These are phyloP conservation scores for Pterois miles DNA, from an alignment of 2,797 vertebrate genomes.

Conservation along the genomic window DNA sequence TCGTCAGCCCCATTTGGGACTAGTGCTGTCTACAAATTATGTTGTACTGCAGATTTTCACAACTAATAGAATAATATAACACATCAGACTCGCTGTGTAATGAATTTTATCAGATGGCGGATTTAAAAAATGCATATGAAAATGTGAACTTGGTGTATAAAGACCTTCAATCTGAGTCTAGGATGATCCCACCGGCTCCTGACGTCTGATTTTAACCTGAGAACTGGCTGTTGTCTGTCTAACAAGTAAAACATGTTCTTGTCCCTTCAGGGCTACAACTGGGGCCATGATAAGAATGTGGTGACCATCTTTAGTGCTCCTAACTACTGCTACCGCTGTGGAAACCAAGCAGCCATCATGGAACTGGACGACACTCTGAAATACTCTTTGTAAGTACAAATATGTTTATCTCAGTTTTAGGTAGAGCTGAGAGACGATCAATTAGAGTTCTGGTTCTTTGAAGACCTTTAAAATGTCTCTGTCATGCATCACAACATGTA, in stretches of 20 bases:
- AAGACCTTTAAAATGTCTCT: neutral
- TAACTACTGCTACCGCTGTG: conserved; percentile 97
- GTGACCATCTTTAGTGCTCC: conserved; percentile 98
- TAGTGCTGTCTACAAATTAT: too few relatives aligned
- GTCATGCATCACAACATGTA: neutral
- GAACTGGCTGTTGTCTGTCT: neutral
- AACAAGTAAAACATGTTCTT: neutral
- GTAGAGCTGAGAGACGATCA: neutral
- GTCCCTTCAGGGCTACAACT: conserved; percentile 90
- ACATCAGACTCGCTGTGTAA: too few relatives aligned
- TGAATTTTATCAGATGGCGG: too few relatives aligned
- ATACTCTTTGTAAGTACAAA: conserved; percentile 94
- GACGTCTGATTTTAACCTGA: too few relatives aligned
- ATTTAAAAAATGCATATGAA: too few relatives aligned
- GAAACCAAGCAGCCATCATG: conserved; percentile 98
- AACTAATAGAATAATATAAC: too few relatives aligned
- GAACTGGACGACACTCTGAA: conserved; percentile 97
- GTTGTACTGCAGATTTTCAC: too few relatives aligned
- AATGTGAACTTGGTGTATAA: too few relatives aligned
- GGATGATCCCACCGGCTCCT: too few relatives aligned
- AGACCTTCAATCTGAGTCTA: too few relatives aligned
- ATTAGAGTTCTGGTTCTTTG: too few relatives aligned
- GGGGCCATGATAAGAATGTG: conserved; percentile 97
- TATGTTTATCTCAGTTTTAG: neutral
- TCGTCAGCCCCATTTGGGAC: too few relatives aligned